A percentile compares a stretch with the other conserved stretches of the same genome.
Conservation (phyloP, 2,888 invertebrate genomes). For the Thymelicus acteon region DNA sequence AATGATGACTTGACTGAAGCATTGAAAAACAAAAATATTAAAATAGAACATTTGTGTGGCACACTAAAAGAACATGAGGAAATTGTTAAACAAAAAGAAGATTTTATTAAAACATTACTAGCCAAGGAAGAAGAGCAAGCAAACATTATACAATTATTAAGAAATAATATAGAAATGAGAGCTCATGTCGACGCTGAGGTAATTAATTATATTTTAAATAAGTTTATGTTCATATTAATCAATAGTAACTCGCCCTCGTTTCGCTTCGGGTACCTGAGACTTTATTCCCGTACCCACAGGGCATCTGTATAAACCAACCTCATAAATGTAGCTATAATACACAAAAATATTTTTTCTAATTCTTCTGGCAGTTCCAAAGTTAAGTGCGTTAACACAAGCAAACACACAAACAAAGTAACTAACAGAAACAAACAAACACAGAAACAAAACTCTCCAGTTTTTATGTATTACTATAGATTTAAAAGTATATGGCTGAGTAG, state of each 20-base stretch:
- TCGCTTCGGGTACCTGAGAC: neutral
- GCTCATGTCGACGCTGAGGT: slow-evolving; percentile 64
- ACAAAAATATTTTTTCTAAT: too few species aligned
- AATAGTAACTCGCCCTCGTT: neutral
- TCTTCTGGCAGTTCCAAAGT: too few species aligned
- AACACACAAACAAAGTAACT: too few species aligned
- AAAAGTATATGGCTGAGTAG: too few species aligned
- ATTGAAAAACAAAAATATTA: slow-evolving; percentile 60
- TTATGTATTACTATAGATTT: too few species aligned
- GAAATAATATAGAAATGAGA: slow-evolving; percentile 66
- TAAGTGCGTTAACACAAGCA: too few species aligned
- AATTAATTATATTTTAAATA: slow-evolving; percentile 40
- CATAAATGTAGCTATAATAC: too few species aligned
- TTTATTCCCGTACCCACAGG: neutral
- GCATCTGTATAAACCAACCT: too few species aligned
- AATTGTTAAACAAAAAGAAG: slow-evolving; percentile 59
- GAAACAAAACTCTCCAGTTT: too few species aligned
- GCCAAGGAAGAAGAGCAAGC: slow-evolving; percentile 68
- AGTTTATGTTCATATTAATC: slow-evolving; percentile 40
- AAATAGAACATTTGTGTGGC: slow-evolving; percentile 54
- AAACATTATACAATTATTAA: slow-evolving; percentile 65
- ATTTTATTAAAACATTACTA: slow-evolving; percentile 61
- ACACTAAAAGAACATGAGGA: slow-evolving; percentile 55
- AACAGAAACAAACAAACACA: too few species aligned
- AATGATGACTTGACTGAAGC: slow-evolving; percentile 60